Evolutionary conservation across 2,113 vertebrate species (phyloP), one percentile per base, ranked within the genome.

Genomic region (Gobiocypris rarus): DNA sequence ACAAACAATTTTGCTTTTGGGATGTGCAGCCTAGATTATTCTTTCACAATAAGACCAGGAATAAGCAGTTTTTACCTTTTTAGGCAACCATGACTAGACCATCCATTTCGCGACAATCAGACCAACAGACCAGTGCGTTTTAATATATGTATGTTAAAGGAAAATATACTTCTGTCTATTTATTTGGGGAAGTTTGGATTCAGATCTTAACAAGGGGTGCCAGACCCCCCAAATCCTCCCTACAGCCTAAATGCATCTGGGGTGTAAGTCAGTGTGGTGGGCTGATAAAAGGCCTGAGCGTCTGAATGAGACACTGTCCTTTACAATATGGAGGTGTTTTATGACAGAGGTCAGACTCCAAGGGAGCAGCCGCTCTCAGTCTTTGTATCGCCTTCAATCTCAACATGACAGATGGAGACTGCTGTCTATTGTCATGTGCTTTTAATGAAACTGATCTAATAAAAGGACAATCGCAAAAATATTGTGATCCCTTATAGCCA

Each of bases 321-420:
- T 77, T n/a, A 24, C 63, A 24, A 84, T 54, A 58, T 77, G 83
- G 69, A 43, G 50, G 48, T 84, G 41, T 43, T 69, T 84, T 45
- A 84, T 78, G 83, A 84, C 74, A 84, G 83, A 78, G 74, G 83
- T 84, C 83, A 78, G 31, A 52, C 75, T 84, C 48, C 11, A 17
- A 28, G 61, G 61, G 48, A 83, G 73, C 75, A 58, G 34, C 7
- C 75, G 11, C 45, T 56, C 17, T 67, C 48, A 63, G 26, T 41
- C 58, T 56, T 54, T 70, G 48, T 56, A 48, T 54, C 74, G 38
- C 45, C 67, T 52, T 65, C 74, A 31, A 8, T 52, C 34, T 34
- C 45, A 52, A 38, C 22, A 45, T 45, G 45, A 77, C 61, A 77
- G 74, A 84, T 41, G 48, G 73, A 67, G 31, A 75, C 45, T 50